Evolutionary conservation across 1,140 invertebrate species (phyloP).

Genomic region (Andricus grossulariae): DNA sequence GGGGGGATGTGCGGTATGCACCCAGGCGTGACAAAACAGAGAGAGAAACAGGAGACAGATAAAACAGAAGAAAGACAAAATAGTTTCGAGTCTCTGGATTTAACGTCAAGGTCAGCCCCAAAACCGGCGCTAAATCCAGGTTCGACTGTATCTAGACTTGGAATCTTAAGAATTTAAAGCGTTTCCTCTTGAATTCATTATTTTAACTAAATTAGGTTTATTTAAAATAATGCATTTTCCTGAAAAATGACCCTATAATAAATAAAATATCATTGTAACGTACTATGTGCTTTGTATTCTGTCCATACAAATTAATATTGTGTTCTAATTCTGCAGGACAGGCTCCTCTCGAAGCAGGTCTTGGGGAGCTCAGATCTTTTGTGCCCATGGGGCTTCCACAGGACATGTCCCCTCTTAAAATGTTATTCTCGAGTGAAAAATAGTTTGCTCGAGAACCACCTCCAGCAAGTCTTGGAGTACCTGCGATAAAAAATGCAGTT

Average conservation of each 20-base stretch:
- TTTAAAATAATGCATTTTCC: no score
- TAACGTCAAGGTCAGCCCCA: no score
- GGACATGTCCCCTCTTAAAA: constrained; percentile 34
- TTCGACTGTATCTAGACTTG: no score
- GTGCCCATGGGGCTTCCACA: constrained; percentile 34
- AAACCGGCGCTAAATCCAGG: no score
- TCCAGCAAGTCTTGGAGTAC: constrained; percentile 57
- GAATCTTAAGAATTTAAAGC: no score
- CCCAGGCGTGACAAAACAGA: no score
- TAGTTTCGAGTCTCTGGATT: no score
- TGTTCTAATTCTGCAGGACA: constrained; percentile 63
- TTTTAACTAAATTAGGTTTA: no score
- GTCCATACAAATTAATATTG: constrained; percentile 51
- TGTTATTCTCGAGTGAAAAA: constrained; percentile 21
- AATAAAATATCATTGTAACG: constrained; percentile 19
- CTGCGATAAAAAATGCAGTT: constrained; percentile 25
- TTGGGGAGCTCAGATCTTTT: constrained; percentile 28
- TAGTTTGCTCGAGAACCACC: constrained; percentile 49
- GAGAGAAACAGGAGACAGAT: no score
- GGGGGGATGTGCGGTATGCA: no score
- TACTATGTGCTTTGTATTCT: constrained; percentile 63
- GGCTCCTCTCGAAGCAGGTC: constrained; percentile 33
- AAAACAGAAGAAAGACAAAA: no score
- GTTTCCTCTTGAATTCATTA: no score
- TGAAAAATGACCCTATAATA: not conserved